Evolutionary conservation across 2,888 invertebrate genomes (phyloP).

Genomic region (Rhyacophila evoluta): DNA sequence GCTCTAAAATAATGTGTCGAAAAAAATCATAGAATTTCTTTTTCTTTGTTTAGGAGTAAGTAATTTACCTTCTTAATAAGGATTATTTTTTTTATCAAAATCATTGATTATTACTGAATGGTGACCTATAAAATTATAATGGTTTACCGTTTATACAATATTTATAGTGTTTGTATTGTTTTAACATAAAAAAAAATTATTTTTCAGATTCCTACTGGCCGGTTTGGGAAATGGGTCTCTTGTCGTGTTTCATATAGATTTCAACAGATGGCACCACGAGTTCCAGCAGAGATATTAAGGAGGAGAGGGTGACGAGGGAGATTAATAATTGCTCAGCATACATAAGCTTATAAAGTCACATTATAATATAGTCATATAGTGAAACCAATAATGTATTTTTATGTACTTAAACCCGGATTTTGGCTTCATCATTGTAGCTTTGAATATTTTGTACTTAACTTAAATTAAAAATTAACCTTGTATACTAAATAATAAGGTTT

Average conservation of each 20-base stretch:
- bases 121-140: too few species aligned
- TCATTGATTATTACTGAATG: too few species aligned
- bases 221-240: slow-evolving; percentile 98
- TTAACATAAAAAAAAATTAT: too few species aligned
- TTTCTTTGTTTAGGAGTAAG: too few species aligned
- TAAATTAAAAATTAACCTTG: slow-evolving; percentile 16
- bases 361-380: slow-evolving; percentile 45
- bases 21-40: too few species aligned
- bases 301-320: slow-evolving; percentile 2
- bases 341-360: slow-evolving; percentile 48
- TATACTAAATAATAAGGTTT: slow-evolving; percentile 23
- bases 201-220: slow-evolving; percentile 92
- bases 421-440: slow-evolving; percentile 45
- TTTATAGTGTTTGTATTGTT: too few species aligned
- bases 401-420: slow-evolving; percentile 46
- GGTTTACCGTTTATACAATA: too few species aligned
- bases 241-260: slow-evolving; percentile 99
- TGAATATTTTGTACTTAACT: slow-evolving; percentile 46
- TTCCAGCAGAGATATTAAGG: slow-evolving; percentile 90
- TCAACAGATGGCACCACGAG: slow-evolving; percentile 98
- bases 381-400: slow-evolving; percentile 44
- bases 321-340: slow-evolving; percentile 50
- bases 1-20: too few species aligned
- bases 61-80: too few species aligned
- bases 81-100: too few species aligned